Conservation (phyloP, 2,797 vertebrate species). For the Gallinago solitaria region DNA sequence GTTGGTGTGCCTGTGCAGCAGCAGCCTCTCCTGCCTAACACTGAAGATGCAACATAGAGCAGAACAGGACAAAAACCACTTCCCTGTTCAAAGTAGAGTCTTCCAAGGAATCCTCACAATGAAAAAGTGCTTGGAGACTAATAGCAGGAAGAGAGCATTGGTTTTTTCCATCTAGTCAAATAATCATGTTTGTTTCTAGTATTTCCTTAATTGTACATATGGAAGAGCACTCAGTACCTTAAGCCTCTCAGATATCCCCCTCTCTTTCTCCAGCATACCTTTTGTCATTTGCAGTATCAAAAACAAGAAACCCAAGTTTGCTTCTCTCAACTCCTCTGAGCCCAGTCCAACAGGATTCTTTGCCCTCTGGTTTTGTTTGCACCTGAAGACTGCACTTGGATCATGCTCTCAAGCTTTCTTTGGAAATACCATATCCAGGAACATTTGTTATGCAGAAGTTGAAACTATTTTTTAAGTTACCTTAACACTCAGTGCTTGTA, state of each 20-base stretch:
- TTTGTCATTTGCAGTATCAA: neutral
- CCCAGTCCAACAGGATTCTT: neutral
- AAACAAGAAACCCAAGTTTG: neutral
- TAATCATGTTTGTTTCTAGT: neutral
- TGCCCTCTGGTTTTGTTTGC: neutral
- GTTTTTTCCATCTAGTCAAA: neutral
- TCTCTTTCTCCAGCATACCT: neutral
- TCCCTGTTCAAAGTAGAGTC: neutral
- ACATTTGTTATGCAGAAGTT: neutral
- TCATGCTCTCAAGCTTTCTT: neutral
- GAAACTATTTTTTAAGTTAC: neutral
- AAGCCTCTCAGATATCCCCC: neutral
- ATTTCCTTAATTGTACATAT: neutral
- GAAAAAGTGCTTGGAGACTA: neutral
- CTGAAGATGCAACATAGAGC: neutral
- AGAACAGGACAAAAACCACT: neutral
- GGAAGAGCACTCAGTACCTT: neutral
- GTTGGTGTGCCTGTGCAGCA: rapidly evolving
- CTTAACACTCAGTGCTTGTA: neutral
- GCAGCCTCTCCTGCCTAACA: neutral
- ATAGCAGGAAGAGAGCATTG: neutral
- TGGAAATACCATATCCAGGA: neutral
- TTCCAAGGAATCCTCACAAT: neutral
- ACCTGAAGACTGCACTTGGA: neutral
- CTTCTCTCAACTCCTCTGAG: neutral